Base-by-base conservation (phyloP, 2,888 invertebrate species). In the Hypselothyrea guttata region DNA sequence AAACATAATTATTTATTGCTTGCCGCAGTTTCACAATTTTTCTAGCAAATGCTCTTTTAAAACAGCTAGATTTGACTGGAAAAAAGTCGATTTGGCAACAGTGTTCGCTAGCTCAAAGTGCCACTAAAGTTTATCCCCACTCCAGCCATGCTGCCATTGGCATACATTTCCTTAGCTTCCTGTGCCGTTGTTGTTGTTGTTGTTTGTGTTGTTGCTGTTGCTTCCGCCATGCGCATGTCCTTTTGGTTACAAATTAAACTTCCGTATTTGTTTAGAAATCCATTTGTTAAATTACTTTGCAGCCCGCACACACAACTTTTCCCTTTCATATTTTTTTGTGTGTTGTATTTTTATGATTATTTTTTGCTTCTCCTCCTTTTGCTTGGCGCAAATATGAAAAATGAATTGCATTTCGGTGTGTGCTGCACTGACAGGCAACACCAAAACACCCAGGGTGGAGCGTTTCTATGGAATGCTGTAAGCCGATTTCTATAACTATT, bases 241-340 rank as follows among this genome's bases (percentile, higher is more conserved):
- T 79, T 76, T 66, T 66, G 76, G 83, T 81, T 84, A 78, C 82
- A 82, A 75, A 82, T 82, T 75, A 82, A 76, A 84, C 84, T 76
- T 83, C 79, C 85, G 84, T 83, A 78, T 82, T 86, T 81, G 82
- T 82, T 84, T 75, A 75, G 84, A 82, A 84, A 86, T 86, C 86
- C 86, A 84, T 84, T 86, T 84, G 85, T 84, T 84, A 86, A 84
- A 84, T 84, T 86, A 82, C 86, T 86, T 84, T 74, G 64, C 71
- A 63, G 27, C 84, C 58, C 61, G 49, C 72, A 64, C 68, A 64
- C 68, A 65, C 59, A 68, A 71, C 71, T 70, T 70, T 66, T 54
- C 46, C 46, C 59, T 37, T 52, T 42, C 34, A 37, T 44, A 56
- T 64, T n/a, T n/a, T 48, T 55, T 45, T 60, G 49, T 48, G 40